Conservation (phyloP, 2,797 vertebrate species). For the Oceanodroma leucorhoa region DNA sequence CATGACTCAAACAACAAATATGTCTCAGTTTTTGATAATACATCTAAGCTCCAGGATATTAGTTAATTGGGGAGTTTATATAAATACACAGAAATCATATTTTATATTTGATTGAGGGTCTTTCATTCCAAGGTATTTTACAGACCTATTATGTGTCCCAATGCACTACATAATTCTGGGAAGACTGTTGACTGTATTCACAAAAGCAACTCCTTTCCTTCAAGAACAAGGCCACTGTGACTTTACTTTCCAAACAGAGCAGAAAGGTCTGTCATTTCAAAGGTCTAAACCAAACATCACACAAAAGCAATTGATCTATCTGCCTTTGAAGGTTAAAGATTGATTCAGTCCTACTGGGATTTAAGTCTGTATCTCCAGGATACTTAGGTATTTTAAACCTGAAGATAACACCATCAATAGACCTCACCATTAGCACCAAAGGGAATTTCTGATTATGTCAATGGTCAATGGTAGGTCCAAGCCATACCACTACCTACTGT, state of each 20-base stretch:
- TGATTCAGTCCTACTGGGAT: neutral
- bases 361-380: neutral
- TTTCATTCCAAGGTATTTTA: neutral
- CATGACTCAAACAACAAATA: neutral
- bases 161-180: neutral
- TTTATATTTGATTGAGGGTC: neutral
- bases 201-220: neutral
- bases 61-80: neutral
- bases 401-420: neutral
- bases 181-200: neutral
- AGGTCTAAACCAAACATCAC: neutral
- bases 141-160: neutral
- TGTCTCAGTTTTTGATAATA: neutral
- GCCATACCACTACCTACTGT: neutral
- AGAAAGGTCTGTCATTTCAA: neutral
- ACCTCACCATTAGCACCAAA: neutral
- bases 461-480: neutral
- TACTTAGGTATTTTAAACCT: neutral
- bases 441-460: neutral
- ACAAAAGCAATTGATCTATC: neutral
- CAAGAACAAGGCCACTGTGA: neutral
- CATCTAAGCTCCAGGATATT: neutral
- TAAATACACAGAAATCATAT: neutral
- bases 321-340: constrained; percentile 28
- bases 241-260: neutral